Evolutionary conservation across 37 sponge, comb jelly and placozoan genomes (phyloP).

Genomic region (Crambe crambe): DNA sequence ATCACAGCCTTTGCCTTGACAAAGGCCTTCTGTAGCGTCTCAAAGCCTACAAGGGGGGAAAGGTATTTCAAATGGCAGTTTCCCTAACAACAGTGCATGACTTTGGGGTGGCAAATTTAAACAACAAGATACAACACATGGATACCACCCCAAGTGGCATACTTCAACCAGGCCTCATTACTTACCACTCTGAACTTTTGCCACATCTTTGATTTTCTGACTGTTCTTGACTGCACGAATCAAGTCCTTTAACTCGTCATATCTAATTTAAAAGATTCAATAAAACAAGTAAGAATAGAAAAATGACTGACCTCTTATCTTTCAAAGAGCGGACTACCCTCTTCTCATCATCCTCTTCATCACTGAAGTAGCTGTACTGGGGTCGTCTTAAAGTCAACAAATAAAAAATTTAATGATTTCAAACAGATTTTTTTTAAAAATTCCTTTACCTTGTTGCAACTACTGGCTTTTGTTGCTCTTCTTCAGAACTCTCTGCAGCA

Average conservation of each 20-base stretch:
- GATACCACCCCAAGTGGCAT: too few species aligned
- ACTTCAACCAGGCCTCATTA: not conserved
- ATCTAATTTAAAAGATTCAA: conserved; percentile 39
- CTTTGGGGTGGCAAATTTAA: too few species aligned
- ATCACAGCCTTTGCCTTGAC: conserved; percentile 85
- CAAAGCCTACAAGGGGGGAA: conserved; percentile 64
- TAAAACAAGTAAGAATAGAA: not conserved
- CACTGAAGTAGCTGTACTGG: conserved; percentile 49
- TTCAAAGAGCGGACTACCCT: conserved; percentile 90
- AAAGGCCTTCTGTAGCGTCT: conserved; percentile 66
- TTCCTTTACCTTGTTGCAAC: not conserved
- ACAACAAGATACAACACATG: too few species aligned
- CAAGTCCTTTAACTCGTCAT: conserved; percentile 79
- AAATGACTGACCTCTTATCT: conserved; percentile 59
- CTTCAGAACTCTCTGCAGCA: conserved; percentile 75
- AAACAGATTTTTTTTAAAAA: not conserved
- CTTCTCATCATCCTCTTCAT: conserved; percentile 94
- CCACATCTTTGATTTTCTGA: conserved; percentile 93
- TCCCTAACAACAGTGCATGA: too few species aligned
- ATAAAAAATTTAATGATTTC: not conserved
- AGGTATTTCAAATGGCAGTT: not conserved
- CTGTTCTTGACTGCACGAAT: conserved; percentile 85
- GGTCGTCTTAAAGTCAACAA: conserved; percentile 6
- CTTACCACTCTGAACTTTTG: conserved; percentile 84
- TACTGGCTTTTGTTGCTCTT: conserved; percentile 36